Evolutionary conservation across 2,113 vertebrate genomes (phyloP).

Genomic region (Malaclemys terrapin): DNA sequence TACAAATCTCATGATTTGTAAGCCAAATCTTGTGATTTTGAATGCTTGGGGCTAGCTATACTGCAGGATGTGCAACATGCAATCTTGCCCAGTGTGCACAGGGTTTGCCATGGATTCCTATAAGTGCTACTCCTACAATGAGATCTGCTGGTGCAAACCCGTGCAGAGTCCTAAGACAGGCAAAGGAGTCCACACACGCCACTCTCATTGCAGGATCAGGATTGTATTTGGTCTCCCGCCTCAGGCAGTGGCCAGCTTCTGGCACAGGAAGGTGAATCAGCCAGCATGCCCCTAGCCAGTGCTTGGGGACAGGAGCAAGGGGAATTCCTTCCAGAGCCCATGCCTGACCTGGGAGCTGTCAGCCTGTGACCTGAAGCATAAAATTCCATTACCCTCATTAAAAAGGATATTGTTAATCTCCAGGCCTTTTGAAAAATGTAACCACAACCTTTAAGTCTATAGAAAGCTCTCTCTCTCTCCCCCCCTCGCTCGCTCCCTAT

Average conservation of each 20-base stretch:
- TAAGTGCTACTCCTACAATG: neutral
- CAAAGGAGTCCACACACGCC: neutral
- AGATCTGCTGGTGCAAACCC: neutral
- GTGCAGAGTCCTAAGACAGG: neutral
- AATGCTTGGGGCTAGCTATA: neutral
- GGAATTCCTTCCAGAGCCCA: neutral
- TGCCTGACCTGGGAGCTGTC: neutral
- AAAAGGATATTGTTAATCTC: neutral
- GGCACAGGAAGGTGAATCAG: neutral
- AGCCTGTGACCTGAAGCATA: neutral
- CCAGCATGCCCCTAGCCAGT: neutral
- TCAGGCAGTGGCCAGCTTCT: neutral
- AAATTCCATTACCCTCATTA: neutral
- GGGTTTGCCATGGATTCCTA: neutral
- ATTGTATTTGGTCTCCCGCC: neutral
- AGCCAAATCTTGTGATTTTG: neutral
- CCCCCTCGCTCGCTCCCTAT: neutral
- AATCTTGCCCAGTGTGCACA: neutral
- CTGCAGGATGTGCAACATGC: neutral
- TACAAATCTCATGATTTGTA: neutral
- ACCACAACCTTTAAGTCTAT: neutral
- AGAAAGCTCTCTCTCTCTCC: neutral
- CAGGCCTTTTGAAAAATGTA: neutral
- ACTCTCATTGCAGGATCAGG: neutral
- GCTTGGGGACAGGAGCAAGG: neutral